A percentile compares a stretch with the other conserved stretches of the same genome.
Evolutionary conservation across 2,113 vertebrate genomes (phyloP).

Genomic region (Rhinoptilus africanus): DNA sequence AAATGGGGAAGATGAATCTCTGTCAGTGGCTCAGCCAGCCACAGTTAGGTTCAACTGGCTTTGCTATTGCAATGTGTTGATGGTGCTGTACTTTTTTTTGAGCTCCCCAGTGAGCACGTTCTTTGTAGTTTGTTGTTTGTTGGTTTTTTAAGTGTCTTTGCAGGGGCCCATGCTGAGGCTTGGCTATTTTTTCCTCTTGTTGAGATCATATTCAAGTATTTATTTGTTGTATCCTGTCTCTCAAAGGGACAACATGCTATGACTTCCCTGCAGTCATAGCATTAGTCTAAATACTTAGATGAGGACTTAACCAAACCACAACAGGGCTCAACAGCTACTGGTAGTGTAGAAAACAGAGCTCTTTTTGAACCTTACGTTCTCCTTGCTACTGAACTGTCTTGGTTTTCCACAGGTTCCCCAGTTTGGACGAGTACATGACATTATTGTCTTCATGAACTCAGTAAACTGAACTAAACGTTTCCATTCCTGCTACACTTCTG

Average conservation of each 20-base stretch:
- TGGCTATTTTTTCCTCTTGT: neutral
- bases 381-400: neutral
- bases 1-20: neutral
- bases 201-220: neutral
- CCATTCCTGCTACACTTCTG: neutral
- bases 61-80: neutral
- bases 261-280: neutral
- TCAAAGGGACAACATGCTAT: neutral
- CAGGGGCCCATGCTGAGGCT: neutral
- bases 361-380: neutral
- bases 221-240: neutral
- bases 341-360: neutral
- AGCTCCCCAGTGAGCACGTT: neutral
- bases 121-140: neutral
- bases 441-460: neutral
- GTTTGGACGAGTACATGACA: neutral
- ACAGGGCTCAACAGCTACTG: neutral
- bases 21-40: neutral
- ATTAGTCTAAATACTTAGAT: neutral
- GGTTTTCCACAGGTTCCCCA: neutral
- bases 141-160: neutral
- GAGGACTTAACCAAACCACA: neutral
- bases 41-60: neutral
- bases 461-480: neutral
- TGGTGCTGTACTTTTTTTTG: neutral